phyloP scores from a whole-genome alignment of 92 coral and sea anemone genomes.

The Isaurus tuberculatus region DNA sequence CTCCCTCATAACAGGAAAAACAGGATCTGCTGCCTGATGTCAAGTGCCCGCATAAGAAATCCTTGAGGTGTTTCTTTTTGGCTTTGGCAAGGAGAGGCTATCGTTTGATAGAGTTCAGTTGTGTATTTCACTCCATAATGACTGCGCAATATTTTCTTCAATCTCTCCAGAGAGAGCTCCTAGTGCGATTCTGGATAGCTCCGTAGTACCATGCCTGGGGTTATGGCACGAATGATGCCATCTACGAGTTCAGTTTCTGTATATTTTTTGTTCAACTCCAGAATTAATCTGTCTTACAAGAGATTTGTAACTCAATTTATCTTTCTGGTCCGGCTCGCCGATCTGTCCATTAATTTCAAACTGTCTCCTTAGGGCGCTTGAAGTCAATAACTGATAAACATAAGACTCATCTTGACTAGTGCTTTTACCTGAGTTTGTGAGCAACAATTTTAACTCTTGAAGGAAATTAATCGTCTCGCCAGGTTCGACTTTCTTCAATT shows the following conservation, averaged over 20 bases:
- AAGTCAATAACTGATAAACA: conserved; percentile 24
- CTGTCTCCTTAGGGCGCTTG: conserved; percentile 45
- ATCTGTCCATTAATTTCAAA: conserved; percentile 60
- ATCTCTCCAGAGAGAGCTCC: conserved; percentile 52
- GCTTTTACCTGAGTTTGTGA: conserved; percentile 19
- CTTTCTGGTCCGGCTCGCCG: conserved; percentile 63
- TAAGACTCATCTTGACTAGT: conserved; percentile 16
- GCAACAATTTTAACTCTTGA: conserved; percentile 23
- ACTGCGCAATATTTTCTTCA: conserved; percentile 60
- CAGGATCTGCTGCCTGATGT: conserved; percentile 58
- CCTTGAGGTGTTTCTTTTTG: conserved; percentile 64
- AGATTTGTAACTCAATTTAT: conserved; percentile 62
- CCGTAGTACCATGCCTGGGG: conserved; percentile 54
- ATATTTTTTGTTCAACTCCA: conserved; percentile 51
- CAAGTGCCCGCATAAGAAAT: conserved; percentile 69
- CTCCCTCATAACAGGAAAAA: conserved; percentile 53
- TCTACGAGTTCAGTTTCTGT: conserved; percentile 58
- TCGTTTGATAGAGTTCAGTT: conserved; percentile 60
- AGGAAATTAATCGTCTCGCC: conserved; percentile 10
- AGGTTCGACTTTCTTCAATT: background rate
- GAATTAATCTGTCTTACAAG: conserved; percentile 71
- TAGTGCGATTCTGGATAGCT: conserved; percentile 54
- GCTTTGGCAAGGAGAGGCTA: conserved; percentile 62
- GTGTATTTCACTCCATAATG: conserved; percentile 71
- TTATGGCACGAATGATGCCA: conserved; percentile 63